phyloP scores from a whole-genome alignment of 2,888 invertebrate species.

The Yponomeuta cagnagella region DNA sequence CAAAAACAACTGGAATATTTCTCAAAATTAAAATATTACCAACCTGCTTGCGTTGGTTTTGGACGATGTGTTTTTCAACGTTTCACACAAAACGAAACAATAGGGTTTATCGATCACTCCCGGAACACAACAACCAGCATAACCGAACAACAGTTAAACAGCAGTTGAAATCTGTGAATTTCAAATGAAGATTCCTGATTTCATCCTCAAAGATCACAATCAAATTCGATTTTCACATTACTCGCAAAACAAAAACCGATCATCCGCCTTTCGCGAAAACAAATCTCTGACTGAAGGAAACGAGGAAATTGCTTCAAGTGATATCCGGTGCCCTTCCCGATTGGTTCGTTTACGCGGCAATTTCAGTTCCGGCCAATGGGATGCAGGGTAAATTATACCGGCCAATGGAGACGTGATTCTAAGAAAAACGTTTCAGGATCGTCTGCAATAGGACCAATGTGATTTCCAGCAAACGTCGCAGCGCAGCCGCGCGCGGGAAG shows the following conservation, averaged over 20 bases:
- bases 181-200: not conserved
- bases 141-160: not conserved
- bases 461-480: constrained; percentile 53
- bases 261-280: constrained; percentile 57
- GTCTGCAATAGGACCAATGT: constrained; percentile 56
- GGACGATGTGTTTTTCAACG: not conserved
- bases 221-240: not conserved
- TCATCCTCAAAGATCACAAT: not conserved
- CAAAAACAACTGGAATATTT: not conserved
- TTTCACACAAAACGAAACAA: not conserved
- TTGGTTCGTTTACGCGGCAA: constrained; percentile 56
- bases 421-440: constrained; percentile 39
- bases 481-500: constrained; percentile 64
- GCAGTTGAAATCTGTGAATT: not conserved
- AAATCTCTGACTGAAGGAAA: constrained; percentile 47
- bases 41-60: not conserved
- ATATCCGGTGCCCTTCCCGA: constrained; percentile 54
- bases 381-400: constrained; percentile 23
- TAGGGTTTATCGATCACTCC: constrained; percentile 5
- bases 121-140: not conserved
- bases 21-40: not conserved
- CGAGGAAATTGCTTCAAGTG: constrained; percentile 59
- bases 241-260: constrained; percentile 24
- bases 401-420: constrained; percentile 44
- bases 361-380: constrained; percentile 43